phyloP scores from a whole-genome alignment of 1,140 invertebrate genomes.

The Ridgeia piscesae region DNA sequence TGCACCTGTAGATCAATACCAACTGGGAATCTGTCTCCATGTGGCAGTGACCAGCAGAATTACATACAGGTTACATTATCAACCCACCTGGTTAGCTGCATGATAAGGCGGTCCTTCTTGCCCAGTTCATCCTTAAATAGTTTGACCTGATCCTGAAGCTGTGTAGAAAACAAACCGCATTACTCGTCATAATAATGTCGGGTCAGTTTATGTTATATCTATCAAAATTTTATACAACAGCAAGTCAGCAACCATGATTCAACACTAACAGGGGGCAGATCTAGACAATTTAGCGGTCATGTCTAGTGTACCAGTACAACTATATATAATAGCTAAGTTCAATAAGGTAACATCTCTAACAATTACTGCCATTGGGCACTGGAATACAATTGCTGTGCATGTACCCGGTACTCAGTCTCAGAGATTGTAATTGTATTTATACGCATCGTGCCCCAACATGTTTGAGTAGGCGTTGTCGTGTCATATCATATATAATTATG shows the following conservation, averaged over 20 bases:
- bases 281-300: no score
- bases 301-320: no score
- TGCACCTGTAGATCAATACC: neutral
- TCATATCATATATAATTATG: neutral
- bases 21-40: neutral
- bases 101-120: conserved; percentile 54
- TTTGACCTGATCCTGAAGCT: conserved; percentile 55
- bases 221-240: no score
- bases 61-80: neutral
- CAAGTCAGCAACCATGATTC: no score
- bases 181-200: neutral
- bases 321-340: no score
- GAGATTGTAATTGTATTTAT: no score
- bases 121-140: conserved; percentile 48
- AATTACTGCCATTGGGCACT: no score
- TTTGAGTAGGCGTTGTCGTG: neutral
- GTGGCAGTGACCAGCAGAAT: neutral
- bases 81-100: conserved; percentile 45
- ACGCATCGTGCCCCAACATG: neutral
- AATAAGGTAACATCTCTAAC: no score
- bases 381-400: no score
- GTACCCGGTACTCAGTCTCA: no score
- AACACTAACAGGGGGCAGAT: no score
- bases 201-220: neutral
- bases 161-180: neutral